phyloP scores from a whole-genome alignment of 2,797 vertebrate genomes.

The Xenentodon cancila region DNA sequence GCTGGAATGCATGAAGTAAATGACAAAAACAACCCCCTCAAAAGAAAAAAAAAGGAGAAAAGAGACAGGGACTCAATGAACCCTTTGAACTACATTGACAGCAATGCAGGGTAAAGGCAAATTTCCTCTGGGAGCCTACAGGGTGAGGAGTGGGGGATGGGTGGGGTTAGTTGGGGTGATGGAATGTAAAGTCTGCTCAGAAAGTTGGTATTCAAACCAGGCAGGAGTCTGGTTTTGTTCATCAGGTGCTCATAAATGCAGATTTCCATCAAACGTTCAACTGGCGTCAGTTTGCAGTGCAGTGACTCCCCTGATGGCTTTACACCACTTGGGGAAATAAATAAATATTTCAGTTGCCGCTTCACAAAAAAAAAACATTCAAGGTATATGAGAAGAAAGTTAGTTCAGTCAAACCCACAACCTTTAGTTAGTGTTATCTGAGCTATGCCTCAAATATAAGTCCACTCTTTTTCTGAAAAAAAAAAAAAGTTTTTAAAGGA shows the following conservation, averaged over 20 bases:
- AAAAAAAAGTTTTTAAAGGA: too few species aligned
- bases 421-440: neutral
- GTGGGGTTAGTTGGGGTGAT: conserved; percentile 80
- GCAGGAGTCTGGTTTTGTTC: conserved; percentile 56
- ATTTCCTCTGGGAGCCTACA: conserved; percentile 76
- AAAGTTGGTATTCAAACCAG: conserved; percentile 61
- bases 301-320: neutral
- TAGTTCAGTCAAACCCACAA: too few species aligned
- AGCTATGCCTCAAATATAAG: neutral
- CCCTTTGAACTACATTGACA: conserved; percentile 79
- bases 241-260: conserved; percentile 17
- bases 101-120: conserved; percentile 69
- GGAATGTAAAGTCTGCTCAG: conserved; percentile 66
- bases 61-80: conserved; percentile 73
- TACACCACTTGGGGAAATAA: neutral
- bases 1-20: conserved; percentile 77
- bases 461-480: neutral
- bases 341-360: neutral
- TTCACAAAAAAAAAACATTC: neutral
- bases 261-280: neutral
- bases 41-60: conserved; percentile 44
- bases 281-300: neutral
- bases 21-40: conserved; percentile 60
- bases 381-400: too few species aligned
- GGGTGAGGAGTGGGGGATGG: conserved; percentile 77